Conservation (phyloP, 2,113 vertebrate genomes). For the Albula goreensis region DNA sequence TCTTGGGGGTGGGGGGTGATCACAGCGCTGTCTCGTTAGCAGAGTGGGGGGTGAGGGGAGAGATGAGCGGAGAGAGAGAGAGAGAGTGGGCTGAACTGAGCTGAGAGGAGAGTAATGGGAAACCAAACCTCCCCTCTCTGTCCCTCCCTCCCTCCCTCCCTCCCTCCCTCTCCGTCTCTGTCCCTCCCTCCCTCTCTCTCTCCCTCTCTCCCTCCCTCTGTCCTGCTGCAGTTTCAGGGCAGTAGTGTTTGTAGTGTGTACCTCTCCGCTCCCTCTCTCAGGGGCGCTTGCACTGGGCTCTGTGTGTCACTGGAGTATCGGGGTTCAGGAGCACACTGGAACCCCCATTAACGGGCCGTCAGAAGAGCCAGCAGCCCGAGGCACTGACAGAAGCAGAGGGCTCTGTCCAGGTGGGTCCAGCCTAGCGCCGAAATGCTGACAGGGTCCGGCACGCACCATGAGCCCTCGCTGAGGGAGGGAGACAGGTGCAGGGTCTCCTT, state of each 20-base stretch:
- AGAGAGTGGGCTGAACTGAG: background rate
- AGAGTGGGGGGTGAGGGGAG: background rate
- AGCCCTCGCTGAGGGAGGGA: background rate
- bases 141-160: conserved; percentile 11
- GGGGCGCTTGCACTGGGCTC: background rate
- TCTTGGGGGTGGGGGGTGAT: background rate
- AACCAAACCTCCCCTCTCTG: conserved; percentile 13
- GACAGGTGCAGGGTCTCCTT: background rate
- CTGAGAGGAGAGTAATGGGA: conserved; percentile 26
- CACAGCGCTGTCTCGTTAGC: background rate
- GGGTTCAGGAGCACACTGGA: background rate
- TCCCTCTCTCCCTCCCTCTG: background rate
- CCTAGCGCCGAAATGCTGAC: background rate
- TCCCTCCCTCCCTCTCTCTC: background rate
- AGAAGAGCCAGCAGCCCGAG: background rate
- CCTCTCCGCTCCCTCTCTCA: background rate
- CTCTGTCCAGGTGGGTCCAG: background rate
- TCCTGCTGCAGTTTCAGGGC: background rate
- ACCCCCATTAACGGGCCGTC: background rate
- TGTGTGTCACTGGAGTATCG: background rate
- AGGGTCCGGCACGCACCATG: too few species aligned
- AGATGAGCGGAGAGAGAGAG: background rate
- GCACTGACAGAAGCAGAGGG: background rate
- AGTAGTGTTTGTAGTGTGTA: background rate
- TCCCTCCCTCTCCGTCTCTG: conserved; percentile 19